Conservation (phyloP, 1,140 invertebrate species). For the Gonatopus flavifemur region DNA sequence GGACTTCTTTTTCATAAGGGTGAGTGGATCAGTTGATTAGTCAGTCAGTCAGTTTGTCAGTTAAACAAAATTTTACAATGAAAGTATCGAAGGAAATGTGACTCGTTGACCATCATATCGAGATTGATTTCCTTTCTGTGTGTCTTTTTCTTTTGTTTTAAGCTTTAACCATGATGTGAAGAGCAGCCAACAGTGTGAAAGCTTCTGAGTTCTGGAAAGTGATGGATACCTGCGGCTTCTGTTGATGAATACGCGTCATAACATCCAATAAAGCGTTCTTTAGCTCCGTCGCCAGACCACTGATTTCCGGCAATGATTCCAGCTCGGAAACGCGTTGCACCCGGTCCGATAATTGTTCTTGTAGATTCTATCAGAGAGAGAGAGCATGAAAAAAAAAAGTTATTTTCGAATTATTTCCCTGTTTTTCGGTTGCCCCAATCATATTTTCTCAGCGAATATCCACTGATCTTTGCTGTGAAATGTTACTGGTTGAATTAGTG, state of each 20-base stretch:
- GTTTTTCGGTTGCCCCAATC: too few relatives aligned
- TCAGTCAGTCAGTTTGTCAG: too few relatives aligned
- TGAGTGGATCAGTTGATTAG: too few relatives aligned
- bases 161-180: slow-evolving; percentile 41
- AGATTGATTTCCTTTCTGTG: slow-evolving; percentile 3
- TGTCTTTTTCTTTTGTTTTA: background rate
- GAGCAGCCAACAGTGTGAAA: slow-evolving; percentile 41
- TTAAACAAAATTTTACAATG: too few relatives aligned
- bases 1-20: too few relatives aligned
- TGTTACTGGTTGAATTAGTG: too few relatives aligned
- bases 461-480: too few relatives aligned
- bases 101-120: too few relatives aligned
- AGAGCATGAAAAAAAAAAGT: too few relatives aligned
- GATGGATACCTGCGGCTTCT: slow-evolving; percentile 54
- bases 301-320: slow-evolving; percentile 48
- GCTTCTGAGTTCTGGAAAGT: slow-evolving; percentile 46
- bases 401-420: too few relatives aligned
- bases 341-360: slow-evolving; percentile 45
- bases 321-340: slow-evolving; percentile 40
- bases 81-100: slow-evolving; percentile 16
- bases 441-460: too few relatives aligned
- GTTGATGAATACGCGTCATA: slow-evolving; percentile 33
- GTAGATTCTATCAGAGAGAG: slow-evolving; percentile 43
- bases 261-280: slow-evolving; percentile 45
- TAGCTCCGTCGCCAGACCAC: slow-evolving; percentile 40